A percentile compares a stretch with the other conserved stretches of the same genome.
Evolutionary conservation across 2,888 invertebrate species (phyloP).

Genomic region (Lochmaea crataegi): DNA sequence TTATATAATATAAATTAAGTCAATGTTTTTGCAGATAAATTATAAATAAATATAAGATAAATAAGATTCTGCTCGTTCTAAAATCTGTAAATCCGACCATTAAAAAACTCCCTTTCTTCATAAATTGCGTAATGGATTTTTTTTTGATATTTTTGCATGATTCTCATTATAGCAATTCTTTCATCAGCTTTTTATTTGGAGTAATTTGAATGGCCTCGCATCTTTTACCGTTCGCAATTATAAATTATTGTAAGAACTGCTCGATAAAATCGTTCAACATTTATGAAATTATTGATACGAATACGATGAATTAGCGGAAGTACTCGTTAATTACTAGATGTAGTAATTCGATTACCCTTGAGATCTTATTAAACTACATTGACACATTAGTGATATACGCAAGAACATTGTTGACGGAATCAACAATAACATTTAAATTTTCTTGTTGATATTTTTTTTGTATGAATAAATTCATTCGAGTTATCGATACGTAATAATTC

Average conservation of each 20-base stretch:
- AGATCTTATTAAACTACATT: background rate
- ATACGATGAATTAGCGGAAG: slow-evolving; percentile 13
- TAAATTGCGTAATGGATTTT: background rate
- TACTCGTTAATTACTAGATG: background rate
- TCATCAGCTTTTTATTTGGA: background rate
- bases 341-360: slow-evolving; percentile 2
- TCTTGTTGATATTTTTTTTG: background rate
- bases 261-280: background rate
- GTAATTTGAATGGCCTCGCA: slow-evolving; percentile 13
- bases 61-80: no score
- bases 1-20: no score
- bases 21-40: no score
- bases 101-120: background rate
- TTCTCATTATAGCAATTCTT: background rate
- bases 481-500: background rate
- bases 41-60: no score
- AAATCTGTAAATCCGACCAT: no score
- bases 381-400: background rate
- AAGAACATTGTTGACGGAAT: background rate
- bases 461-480: background rate
- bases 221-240: slow-evolving; percentile 4
- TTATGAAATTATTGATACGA: slow-evolving; percentile 1
- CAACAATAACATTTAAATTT: background rate
- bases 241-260: no score
- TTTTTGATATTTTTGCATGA: background rate